Evolutionary conservation across 2,888 invertebrate species (phyloP), one percentile per base, ranked within the genome.

Genomic region (Bimastos eiseni): DNA sequence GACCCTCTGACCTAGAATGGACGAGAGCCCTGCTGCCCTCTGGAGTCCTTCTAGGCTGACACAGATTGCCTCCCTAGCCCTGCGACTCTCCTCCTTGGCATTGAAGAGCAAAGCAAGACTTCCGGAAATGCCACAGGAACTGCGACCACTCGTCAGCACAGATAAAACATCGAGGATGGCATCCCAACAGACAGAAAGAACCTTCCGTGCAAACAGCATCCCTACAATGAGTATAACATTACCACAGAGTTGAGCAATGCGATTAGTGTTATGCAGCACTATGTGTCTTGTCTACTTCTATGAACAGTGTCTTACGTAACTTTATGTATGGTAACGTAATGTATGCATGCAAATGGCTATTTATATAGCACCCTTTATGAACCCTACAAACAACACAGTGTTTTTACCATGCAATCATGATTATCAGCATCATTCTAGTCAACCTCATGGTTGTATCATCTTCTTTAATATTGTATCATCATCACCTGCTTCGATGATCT

Each of bases 121-220:
- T 92, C 96, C 90, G 96, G 95, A 93, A 90, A 94, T 95, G 37
- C 95, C 95, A 93, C 94, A 94, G 15, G 94, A 93, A 91, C 94
- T 94, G 83, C 94, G 94, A 13, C 94, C 94, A 90, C 93, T 96
- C 90, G 98, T 95, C 0, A 97, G 97, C 0, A 97, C 97, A 89
- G 98, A 97, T 33, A 98, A 95, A 0, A 98, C 97, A 33, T 97
- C 97, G 91, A 98, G 97, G 96, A 98, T 97, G 0, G 97, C 97
- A 83, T 97, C 97, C 98, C 98, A 98, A 94, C 98, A 98, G 93
- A 97, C 97, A 0, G 98, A 98, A 90, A 98, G 95, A 70, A 98
- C 97, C 91, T 97, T 94, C 8, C 95, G 94, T n/a, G 95, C 94
- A 90, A 96, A 94, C 92, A 95, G 95, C 92, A 93, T 94, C 89